phyloP scores from a whole-genome alignment of 92 coral and sea anemone species.

The Paragorgia papillata region DNA sequence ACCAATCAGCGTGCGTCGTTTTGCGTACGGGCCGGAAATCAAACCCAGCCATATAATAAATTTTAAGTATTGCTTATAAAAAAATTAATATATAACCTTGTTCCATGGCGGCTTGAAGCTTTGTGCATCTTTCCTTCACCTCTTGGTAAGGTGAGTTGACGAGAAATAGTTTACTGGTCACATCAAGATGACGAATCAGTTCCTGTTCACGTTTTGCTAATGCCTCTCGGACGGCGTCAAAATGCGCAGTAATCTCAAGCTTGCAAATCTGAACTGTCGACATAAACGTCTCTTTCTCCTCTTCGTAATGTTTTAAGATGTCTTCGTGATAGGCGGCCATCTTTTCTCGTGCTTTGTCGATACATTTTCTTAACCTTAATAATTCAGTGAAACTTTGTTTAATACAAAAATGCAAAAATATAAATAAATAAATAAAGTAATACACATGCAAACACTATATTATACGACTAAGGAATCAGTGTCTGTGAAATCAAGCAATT shows the following conservation, averaged over 20 bases:
- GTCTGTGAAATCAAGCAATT: no score
- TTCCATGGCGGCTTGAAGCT: constrained; percentile 27
- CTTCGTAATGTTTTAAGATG: constrained; percentile 18
- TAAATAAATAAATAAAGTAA: no score
- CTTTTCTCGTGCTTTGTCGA: constrained; percentile 32
- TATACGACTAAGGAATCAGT: no score
- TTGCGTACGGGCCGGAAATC: no score
- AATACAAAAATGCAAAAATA: no score
- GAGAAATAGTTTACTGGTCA: constrained; percentile 29
- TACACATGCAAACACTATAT: no score
- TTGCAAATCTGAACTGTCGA: constrained; percentile 39
- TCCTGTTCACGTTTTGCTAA: constrained; percentile 31
- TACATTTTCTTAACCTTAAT: constrained; percentile 31
- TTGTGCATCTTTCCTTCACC: constrained; percentile 28
- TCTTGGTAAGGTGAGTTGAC: constrained; percentile 33
- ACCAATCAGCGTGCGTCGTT: no score
- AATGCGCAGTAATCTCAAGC: constrained; percentile 35
- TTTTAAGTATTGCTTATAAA: no score
- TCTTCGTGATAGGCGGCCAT: constrained; percentile 25
- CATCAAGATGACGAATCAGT: constrained; percentile 16
- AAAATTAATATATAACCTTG: constrained; percentile 16
- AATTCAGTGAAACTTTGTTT: no score
- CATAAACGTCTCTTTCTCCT: constrained; percentile 30
- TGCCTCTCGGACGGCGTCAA: constrained; percentile 19
- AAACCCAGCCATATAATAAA: no score